These are phyloP conservation scores for Hipposideros armiger DNA, from an alignment of 2,113 vertebrate genomes.

Conservation along the genomic window DNA sequence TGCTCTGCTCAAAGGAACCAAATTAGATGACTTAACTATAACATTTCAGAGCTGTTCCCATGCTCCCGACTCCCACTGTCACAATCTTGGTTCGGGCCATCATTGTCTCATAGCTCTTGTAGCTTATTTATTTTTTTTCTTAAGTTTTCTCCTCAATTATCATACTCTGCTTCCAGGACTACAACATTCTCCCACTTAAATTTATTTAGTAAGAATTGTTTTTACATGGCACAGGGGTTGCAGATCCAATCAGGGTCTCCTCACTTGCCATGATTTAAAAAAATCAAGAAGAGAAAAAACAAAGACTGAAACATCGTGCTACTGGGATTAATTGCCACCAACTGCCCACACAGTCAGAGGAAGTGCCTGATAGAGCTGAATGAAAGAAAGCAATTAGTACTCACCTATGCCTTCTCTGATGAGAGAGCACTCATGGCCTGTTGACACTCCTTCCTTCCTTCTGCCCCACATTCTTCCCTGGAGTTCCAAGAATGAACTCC, in stretches of 20 bases:
- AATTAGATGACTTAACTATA: too few species aligned
- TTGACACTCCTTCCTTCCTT: rapidly evolving
- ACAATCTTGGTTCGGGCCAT: background rate
- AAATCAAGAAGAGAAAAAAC: background rate
- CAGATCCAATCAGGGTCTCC: background rate
- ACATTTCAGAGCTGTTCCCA: background rate
- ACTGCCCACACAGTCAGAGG: background rate
- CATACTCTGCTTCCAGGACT: background rate
- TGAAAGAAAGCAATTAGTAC: too few species aligned
- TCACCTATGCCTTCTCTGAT: background rate
- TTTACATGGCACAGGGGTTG: background rate
- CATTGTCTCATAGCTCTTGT: background rate
- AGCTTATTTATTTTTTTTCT: background rate
- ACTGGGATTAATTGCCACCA: background rate
- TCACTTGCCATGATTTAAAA: background rate
- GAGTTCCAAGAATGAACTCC: background rate
- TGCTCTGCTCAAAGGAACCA: background rate
- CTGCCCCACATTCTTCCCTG: background rate
- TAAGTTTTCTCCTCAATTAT: background rate
- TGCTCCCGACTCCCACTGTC: background rate
- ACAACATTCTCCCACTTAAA: background rate
- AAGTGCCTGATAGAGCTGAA: background rate
- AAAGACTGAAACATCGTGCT: background rate
- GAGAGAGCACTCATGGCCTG: too few species aligned
- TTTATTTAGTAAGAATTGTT: background rate